phyloP scores from a whole-genome alignment of 1,140 invertebrate genomes.

The Drosophila rhopaloa region DNA sequence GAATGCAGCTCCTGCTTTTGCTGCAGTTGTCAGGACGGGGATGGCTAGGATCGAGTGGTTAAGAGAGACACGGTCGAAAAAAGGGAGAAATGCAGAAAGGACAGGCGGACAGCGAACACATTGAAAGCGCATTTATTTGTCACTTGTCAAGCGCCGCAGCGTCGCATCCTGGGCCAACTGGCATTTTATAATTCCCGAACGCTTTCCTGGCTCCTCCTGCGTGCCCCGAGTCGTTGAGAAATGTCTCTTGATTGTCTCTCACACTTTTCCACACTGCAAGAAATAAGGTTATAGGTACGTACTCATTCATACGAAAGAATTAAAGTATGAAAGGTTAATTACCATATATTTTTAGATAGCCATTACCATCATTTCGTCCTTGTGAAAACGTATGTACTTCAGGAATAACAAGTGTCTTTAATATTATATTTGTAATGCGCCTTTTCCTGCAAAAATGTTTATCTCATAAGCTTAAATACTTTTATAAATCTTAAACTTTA shows the following conservation, averaged over 20 bases:
- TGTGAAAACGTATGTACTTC: too few relatives aligned
- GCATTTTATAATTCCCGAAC: slow-evolving; percentile 77
- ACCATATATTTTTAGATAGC: too few relatives aligned
- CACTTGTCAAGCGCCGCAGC: slow-evolving; percentile 68
- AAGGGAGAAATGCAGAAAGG: slow-evolving; percentile 1
- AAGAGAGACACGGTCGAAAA: slow-evolving; percentile 9
- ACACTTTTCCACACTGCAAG: slow-evolving; percentile 1
- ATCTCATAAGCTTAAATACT: too few relatives aligned
- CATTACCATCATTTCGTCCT: too few relatives aligned
- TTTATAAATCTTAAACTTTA: too few relatives aligned
- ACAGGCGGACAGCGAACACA: slow-evolving; percentile 62
- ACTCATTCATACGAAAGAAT: too few relatives aligned
- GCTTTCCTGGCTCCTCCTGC: slow-evolving; percentile 16
- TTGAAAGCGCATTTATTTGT: slow-evolving; percentile 81
- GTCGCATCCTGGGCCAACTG: slow-evolving; percentile 47
- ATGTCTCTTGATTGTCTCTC: slow-evolving; percentile 71
- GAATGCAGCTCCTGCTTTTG: not conserved
- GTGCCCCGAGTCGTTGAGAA: slow-evolving; percentile 55
- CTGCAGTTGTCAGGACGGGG: slow-evolving; percentile 62
- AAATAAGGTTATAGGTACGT: not conserved
- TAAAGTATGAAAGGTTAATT: too few relatives aligned
- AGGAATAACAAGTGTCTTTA: too few relatives aligned
- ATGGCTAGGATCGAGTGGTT: slow-evolving; percentile 54
- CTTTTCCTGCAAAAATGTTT: too few relatives aligned
- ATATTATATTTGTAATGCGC: too few relatives aligned